phyloP scores from a whole-genome alignment of 2,797 vertebrate genomes.

The Smutsia temminckii region DNA sequence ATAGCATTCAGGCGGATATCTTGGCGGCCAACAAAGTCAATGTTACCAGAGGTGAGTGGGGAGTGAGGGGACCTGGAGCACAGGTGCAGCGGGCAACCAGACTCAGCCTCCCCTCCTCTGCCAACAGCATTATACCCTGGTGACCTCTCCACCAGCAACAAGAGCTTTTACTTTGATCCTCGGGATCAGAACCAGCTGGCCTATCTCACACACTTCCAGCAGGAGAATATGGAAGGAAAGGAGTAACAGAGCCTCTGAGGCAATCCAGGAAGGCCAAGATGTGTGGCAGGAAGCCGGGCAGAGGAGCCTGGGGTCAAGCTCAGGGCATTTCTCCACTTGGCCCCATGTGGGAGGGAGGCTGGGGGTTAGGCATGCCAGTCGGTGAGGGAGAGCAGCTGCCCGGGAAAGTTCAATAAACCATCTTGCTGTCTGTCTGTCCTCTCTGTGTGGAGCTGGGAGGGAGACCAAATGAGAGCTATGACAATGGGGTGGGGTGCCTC shows the following conservation, averaged over 20 bases:
- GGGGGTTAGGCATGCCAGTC: not conserved
- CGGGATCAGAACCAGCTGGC: not conserved
- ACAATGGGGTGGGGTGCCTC: not conserved
- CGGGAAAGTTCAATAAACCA: constrained; percentile 55
- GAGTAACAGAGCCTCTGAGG: not conserved
- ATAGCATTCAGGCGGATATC: constrained; percentile 86
- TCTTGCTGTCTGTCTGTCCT: not conserved
- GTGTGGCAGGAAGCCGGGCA: not conserved
- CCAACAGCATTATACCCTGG: not conserved
- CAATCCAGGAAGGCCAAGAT: not conserved
- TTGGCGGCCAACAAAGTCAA: constrained; percentile 82
- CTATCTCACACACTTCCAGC: not conserved
- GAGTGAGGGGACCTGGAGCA: not conserved
- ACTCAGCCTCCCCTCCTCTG: not conserved
- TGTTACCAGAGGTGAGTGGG: constrained; percentile 64
- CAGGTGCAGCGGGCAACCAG: rapidly evolving
- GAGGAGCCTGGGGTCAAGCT: not conserved
- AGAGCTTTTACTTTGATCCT: not conserved
- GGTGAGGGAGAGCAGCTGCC: not conserved
- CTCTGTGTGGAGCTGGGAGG: not conserved
- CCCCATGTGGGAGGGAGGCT: not conserved
- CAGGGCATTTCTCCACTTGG: not conserved
- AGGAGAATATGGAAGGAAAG: not conserved
- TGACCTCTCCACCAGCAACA: not conserved
- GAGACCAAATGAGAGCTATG: not conserved